Conservation (phyloP, 2,113 vertebrate genomes). For the Dascyllus trimaculatus region DNA sequence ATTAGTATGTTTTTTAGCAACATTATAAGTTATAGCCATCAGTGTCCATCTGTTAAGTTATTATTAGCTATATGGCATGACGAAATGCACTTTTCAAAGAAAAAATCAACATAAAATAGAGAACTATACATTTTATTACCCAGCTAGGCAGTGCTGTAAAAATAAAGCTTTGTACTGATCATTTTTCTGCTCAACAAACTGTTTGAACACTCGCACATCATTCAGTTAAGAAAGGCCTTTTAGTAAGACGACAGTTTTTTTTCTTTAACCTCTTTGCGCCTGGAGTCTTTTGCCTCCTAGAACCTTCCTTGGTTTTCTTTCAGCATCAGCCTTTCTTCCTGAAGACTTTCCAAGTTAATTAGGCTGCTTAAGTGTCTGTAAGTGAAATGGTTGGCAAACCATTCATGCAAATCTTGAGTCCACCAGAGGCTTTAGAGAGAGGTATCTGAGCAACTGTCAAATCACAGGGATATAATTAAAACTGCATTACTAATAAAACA, state of each 20-base stretch:
- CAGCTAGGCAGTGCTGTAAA: neutral
- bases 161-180: neutral
- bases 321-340: conserved; percentile 1
- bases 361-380: conserved; percentile 5
- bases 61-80: too few species aligned
- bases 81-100: too few species aligned
- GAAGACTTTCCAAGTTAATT: neutral
- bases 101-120: neutral
- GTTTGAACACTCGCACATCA: neutral
- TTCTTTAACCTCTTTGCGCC: neutral
- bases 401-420: neutral
- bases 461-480: conserved; percentile 18
- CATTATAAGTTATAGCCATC: too few species aligned
- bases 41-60: too few species aligned
- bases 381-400: conserved; percentile 4
- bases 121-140: neutral
- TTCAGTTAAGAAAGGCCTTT: neutral
- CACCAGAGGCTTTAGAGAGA: neutral
- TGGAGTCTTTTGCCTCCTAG: too few species aligned
- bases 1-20: too few species aligned
- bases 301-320: neutral
- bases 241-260: neutral
- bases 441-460: neutral
- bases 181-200: conserved; percentile 3
- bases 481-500: conserved; percentile 9